Evolutionary conservation across 2,797 vertebrate species (phyloP).

Genomic region (Muraenolepis orangiensis): DNA sequence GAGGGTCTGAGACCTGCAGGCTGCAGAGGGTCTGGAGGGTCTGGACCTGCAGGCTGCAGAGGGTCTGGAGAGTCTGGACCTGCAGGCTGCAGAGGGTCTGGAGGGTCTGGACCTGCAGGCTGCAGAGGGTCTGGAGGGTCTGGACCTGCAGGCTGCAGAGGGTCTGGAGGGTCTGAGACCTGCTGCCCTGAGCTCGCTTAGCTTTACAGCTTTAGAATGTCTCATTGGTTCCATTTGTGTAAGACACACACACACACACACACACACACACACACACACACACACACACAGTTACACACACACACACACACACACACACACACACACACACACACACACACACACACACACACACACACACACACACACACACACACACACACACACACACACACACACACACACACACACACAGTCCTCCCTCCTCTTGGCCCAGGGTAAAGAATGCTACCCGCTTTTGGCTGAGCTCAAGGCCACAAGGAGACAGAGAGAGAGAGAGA

Average conservation of each 20-base stretch:
- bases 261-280: background rate
- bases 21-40: conserved; percentile 41
- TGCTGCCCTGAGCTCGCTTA: conserved; percentile 11
- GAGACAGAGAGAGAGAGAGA: conserved; percentile 59
- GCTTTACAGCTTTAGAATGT: background rate
- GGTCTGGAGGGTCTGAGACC: conserved; percentile 50
- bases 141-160: conserved; percentile 27
- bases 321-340: too few species aligned
- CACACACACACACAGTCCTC: conserved; percentile 21
- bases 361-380: too few species aligned
- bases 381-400: background rate
- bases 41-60: conserved; percentile 19
- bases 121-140: conserved; percentile 24
- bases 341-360: background rate
- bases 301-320: conserved; percentile 4
- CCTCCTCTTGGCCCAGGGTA: conserved; percentile 56
- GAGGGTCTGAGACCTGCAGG: conserved; percentile 38
- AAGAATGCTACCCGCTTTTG: conserved; percentile 72
- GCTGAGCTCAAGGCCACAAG: conserved; percentile 66
- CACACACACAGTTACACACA: background rate
- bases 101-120: too few species aligned
- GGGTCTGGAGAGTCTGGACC: conserved; percentile 39
- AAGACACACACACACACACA: background rate
- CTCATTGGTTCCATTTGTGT: conserved; percentile 57
- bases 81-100: conserved; percentile 14